Conservation (phyloP, 2,113 vertebrate species). For the Brachirus orientalis region DNA sequence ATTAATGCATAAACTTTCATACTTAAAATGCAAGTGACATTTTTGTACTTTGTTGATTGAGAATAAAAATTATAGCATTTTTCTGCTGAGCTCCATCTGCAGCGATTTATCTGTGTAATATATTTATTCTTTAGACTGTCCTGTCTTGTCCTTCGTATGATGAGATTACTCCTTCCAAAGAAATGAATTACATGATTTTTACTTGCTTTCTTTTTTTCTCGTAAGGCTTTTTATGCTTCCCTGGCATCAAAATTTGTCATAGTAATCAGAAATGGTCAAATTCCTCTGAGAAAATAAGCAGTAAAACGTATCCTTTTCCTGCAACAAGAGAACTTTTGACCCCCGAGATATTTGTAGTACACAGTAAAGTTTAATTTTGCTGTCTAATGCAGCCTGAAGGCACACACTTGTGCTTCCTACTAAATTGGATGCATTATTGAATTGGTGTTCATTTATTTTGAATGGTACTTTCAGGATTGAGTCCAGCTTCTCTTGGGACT, state of each 20-base stretch:
- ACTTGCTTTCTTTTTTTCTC: slow-evolving; percentile 28
- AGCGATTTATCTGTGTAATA: slow-evolving; percentile 5
- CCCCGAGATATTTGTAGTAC: slow-evolving; percentile 44
- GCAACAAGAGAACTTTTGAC: slow-evolving; percentile 34
- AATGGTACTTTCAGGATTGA: slow-evolving; percentile 36
- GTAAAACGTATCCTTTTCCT: slow-evolving; percentile 47
- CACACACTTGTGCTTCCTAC: not conserved
- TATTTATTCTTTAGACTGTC: slow-evolving; percentile 23
- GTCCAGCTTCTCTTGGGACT: slow-evolving; percentile 28
- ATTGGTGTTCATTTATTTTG: slow-evolving; percentile 50
- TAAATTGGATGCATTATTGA: slow-evolving; percentile 44
- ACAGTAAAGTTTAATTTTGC: slow-evolving; percentile 64
- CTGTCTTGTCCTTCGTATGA: slow-evolving; percentile 47
- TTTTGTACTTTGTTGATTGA: slow-evolving; percentile 59
- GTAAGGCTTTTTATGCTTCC: slow-evolving; percentile 36
- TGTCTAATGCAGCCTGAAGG: slow-evolving; percentile 33
- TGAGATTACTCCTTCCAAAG: slow-evolving; percentile 43
- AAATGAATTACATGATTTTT: slow-evolving; percentile 55
- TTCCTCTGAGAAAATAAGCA: slow-evolving; percentile 13
- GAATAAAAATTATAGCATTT: slow-evolving; percentile 43
- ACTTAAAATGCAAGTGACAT: no score
- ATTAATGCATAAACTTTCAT: slow-evolving; percentile 37
- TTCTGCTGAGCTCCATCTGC: slow-evolving; percentile 10
- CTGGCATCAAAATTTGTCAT: slow-evolving; percentile 36
- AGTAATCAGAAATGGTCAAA: slow-evolving; percentile 60